Conservation (phyloP, 2,113 vertebrate species). For the Ammodytes marinus region DNA sequence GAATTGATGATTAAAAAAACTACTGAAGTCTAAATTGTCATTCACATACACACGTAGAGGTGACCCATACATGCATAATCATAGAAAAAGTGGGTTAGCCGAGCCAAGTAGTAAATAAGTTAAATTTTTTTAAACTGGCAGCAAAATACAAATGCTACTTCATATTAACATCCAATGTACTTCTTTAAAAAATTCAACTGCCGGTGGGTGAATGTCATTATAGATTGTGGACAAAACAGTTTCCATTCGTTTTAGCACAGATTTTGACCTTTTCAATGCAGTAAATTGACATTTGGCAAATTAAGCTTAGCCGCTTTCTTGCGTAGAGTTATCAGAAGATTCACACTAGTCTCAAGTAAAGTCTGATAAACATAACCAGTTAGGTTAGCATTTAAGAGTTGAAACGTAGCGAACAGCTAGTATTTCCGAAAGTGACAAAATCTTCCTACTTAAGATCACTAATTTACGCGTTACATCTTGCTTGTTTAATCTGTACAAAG, state of each 20-base stretch:
- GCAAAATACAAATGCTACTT: background rate
- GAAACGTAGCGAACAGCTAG: background rate
- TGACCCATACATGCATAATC: constrained; percentile 31
- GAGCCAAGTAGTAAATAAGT: background rate
- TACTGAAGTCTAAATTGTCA: constrained; percentile 69
- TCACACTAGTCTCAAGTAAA: background rate
- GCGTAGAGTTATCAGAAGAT: background rate
- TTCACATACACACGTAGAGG: constrained; percentile 35
- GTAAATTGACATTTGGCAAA: background rate
- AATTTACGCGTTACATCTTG: background rate
- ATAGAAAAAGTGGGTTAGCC: constrained; percentile 34
- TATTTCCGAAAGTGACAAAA: background rate
- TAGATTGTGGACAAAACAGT: background rate
- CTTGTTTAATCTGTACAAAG: background rate
- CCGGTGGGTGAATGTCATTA: background rate
- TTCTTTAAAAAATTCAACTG: background rate
- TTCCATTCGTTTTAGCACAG: background rate
- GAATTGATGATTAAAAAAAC: constrained; percentile 66
- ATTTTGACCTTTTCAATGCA: background rate
- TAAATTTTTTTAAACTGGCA: background rate
- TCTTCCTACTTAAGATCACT: background rate
- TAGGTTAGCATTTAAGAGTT: background rate
- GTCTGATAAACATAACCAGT: background rate
- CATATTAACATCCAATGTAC: background rate
- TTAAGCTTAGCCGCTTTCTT: background rate